Conservation (phyloP, 1,140 invertebrate species). For the Lordiphosa mommai region DNA sequence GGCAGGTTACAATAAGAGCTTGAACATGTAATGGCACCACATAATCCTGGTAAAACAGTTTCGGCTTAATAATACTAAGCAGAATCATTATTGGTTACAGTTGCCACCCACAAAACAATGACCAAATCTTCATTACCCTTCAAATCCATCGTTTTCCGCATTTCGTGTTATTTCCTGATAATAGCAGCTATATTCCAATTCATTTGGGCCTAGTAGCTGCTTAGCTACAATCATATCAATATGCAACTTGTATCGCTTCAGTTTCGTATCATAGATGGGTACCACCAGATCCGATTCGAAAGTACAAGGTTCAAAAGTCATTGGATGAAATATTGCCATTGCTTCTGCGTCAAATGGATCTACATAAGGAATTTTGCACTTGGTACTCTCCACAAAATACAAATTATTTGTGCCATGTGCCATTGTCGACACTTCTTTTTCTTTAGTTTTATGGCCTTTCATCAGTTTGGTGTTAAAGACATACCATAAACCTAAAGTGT, state of each 20-base stretch:
- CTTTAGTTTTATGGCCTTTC: background rate
- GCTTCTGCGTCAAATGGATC: background rate
- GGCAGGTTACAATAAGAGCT: background rate
- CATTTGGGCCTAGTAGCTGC: background rate
- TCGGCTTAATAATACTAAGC: background rate
- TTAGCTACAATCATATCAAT: background rate
- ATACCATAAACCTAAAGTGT: background rate
- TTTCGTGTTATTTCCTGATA: background rate
- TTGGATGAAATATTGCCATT: background rate
- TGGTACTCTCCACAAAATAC: background rate
- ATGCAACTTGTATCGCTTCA: background rate
- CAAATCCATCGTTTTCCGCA: background rate
- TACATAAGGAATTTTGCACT: conserved; percentile 1
- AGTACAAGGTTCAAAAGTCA: background rate
- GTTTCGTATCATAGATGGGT: background rate
- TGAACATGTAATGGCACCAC: background rate
- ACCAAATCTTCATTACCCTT: background rate
- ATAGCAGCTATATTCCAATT: background rate
- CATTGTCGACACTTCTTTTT: background rate
- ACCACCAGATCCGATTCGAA: background rate
- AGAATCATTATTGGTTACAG: background rate
- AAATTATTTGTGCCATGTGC: background rate
- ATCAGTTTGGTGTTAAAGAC: background rate
- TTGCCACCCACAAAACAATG: no score
- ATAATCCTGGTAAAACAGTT: background rate